Evolutionary conservation across 2,888 invertebrate genomes (phyloP), one percentile per base, ranked within the genome.

Genomic region (Ephialtes manifestator): DNA sequence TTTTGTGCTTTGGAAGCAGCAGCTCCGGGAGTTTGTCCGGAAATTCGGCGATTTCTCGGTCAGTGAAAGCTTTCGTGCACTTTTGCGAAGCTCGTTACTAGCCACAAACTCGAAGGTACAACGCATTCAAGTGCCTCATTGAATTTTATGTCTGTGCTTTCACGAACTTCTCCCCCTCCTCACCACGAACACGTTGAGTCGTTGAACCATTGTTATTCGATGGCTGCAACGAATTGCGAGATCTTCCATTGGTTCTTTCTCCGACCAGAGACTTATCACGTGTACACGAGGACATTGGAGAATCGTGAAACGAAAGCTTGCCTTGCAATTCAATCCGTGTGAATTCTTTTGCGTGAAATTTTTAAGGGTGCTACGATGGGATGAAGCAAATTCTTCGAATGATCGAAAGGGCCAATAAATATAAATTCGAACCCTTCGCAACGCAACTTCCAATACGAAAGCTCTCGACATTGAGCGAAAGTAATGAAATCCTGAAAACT

Each of bases 171-270:
- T 24, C 28, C 31, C 39, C 18, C 28, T 24, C 28, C 31, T 4
- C 58, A 39, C 55, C 55, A 11, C 35, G 39, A n/a, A 58, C 55
- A 39, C 53, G 39, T 4, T 5, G 24, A 43, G 72, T 43, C 72
- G 39, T 55, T 58, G 72, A 71, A 72, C 72, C 58, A 55, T 58
- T 72, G 72, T 72, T 58, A 43, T 43, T 55, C 72, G 72, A 55
- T 58, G 58, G 39, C 43, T 13, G 55, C 13, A 39, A 24, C 39
- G 55, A 72, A 72, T 55, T 18, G 8, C 4, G 48, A 53, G 18
- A 18, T 70, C 28, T 18, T n/a, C 31, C 18, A 72, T 24, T 58
- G 15, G 18, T 35, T n/a, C 39, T 60, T 15, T 31, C 35, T n/a
- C 10, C n/a, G 10, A 7, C 39, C 35, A 10, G n/a, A 39, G 18